Base-by-base conservation (phyloP, 2,797 vertebrate species). In the Pipistrellus kuhlii region DNA sequence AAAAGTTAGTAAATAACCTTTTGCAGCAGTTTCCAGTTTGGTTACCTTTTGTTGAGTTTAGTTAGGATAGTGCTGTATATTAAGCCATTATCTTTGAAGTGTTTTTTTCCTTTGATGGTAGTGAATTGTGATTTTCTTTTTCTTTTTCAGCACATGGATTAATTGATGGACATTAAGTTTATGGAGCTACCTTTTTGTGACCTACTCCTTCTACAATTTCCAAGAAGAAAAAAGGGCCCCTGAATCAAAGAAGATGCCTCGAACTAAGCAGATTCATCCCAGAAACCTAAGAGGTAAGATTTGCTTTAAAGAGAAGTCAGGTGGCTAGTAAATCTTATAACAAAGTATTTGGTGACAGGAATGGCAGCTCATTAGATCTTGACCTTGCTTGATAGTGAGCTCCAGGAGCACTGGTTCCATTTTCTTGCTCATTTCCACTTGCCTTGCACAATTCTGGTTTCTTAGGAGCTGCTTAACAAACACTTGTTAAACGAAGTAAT, bases 221-320 rank as follows among this genome's bases (percentile, higher is more conserved):
- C 98, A 97, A 98, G 97, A 98, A 96, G 95, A 97, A 97, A 97
- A 98, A 97, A 97, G 88, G 94, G 94, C 95, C 90, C 96, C 95
- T 99, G 98, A 99, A 92, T 97, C 91, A 97, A 98, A 98, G 97
- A 98, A 98, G 97, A 99, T 99, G 99, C 99, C 99, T 97, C 99
- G 99, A 96, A 99, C 99, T 85, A 99, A 99, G 98, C 99, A 99
- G 98, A 99, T 99, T 98, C 98, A 99, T 98, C 99, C 99, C 73
- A 99, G 99, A 98, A 99, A 99, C 97, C 98, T 99, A 97, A 99
- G 99, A 99, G 99, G 99, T 99, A 98, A 98, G 98, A 97, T 80
- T 85, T 69, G 15, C 20, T 3, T 81, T 85, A 57, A 48, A 46
- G 48, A 51, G 62, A 83, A 86, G 46, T 55, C 25, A 68, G 11